These are phyloP conservation scores for Propithecus perrieri DNA, from an alignment of 2,797 vertebrate genomes.

Conservation along the genomic window DNA sequence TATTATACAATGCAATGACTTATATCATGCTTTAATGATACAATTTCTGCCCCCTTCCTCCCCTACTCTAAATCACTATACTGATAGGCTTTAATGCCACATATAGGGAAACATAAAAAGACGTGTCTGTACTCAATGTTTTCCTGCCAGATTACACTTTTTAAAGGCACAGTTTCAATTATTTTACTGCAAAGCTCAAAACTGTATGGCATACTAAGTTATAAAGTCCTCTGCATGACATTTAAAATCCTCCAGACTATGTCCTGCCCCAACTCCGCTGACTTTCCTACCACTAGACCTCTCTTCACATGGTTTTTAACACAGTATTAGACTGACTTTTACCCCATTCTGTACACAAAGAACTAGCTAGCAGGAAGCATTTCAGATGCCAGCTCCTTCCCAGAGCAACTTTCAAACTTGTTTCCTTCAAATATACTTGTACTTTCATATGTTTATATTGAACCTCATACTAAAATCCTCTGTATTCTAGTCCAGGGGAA, in stretches of 20 bases:
- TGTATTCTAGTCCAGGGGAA: neutral
- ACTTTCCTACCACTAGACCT: neutral
- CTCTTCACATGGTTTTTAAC: too few relatives aligned
- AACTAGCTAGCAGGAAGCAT: neutral
- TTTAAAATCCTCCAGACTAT: neutral
- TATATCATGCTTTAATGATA: neutral
- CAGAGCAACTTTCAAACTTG: neutral
- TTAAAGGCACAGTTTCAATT: neutral
- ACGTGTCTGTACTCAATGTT: neutral
- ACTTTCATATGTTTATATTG: neutral
- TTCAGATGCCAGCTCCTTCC: neutral
- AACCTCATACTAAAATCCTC: neutral
- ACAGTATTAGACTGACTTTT: neutral
- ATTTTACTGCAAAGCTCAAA: neutral
- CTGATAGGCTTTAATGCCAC: neutral
- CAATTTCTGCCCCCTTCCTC: neutral
- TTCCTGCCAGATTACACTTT: neutral
- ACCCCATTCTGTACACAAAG: too few relatives aligned
- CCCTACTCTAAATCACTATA: neutral
- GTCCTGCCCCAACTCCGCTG: neutral
- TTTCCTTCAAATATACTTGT: neutral
- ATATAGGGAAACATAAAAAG: neutral
- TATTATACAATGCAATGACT: neutral
- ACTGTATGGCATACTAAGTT: fast-evolving
- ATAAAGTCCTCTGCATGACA: neutral